These are phyloP conservation scores for Oryzias curvinotus DNA, from an alignment of 2,113 vertebrate genomes.

Conservation along the genomic window DNA sequence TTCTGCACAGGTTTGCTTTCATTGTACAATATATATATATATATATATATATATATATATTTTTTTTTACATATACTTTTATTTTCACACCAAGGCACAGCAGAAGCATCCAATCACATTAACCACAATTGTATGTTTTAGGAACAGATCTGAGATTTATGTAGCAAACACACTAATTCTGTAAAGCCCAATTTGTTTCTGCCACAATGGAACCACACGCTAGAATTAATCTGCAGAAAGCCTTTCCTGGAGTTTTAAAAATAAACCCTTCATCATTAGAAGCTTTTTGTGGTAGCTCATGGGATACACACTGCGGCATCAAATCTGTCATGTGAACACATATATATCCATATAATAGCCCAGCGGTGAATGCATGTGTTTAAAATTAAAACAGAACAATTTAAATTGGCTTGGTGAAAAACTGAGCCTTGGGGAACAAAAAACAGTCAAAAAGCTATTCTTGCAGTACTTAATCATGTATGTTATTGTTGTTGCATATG, in stretches of 20 bases:
- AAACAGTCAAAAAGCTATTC: too few relatives aligned
- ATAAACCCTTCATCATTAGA: conserved; percentile 66
- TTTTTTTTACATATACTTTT: conserved; percentile 14
- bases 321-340: conserved; percentile 51
- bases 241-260: conserved; percentile 72
- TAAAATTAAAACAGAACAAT: conserved; percentile 28
- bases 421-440: conserved; percentile 10
- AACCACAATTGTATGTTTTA: conserved; percentile 53
- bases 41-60: conserved; percentile 9
- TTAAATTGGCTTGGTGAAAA: conserved; percentile 19
- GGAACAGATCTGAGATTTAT: conserved; percentile 65
- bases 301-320: conserved; percentile 54
- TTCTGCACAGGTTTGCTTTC: conserved; percentile 34
- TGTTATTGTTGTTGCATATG: too few relatives aligned
- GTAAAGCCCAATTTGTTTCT: conserved; percentile 74
- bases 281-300: conserved; percentile 53
- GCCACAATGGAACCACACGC: conserved; percentile 62
- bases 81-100: conserved; percentile 8
- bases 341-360: conserved; percentile 44
- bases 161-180: conserved; percentile 69
- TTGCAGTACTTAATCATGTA: too few relatives aligned
- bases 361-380: conserved; percentile 44
- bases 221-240: conserved; percentile 74
- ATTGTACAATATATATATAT: neutral
- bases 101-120: conserved; percentile 51